Conservation (phyloP, 1,140 invertebrate species). For the Centruroides vittatus region DNA sequence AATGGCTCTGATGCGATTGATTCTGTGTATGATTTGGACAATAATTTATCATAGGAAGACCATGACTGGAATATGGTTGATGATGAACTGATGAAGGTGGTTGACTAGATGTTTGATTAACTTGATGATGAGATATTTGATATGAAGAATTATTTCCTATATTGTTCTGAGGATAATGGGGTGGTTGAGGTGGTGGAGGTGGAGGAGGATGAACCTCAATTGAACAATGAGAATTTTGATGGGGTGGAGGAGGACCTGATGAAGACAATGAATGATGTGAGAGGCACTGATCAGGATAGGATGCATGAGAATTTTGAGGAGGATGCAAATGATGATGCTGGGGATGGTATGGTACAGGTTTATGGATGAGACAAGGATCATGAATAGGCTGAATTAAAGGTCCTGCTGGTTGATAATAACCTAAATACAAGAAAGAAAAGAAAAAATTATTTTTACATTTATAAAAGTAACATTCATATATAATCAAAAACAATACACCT, state of each 20-base stretch:
- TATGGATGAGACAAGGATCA: conserved; percentile 16
- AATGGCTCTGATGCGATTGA: no score
- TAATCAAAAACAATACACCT: no score
- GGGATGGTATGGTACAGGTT: conserved; percentile 19
- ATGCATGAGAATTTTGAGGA: conserved; percentile 2
- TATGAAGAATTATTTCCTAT: neutral
- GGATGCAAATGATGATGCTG: conserved; percentile 6
- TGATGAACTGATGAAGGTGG: no score
- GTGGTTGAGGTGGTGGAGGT: neutral
- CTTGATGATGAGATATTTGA: no score
- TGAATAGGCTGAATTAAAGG: conserved; percentile 19
- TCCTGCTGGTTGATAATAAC: conserved; percentile 21
- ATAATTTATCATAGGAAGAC: no score
- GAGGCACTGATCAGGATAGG: neutral
- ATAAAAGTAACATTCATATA: no score
- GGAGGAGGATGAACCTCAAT: neutral
- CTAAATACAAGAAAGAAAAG: conserved; percentile 5
- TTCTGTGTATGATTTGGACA: no score
- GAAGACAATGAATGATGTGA: neutral
- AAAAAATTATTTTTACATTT: no score
- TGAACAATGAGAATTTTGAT: neutral
- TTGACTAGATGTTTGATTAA: no score
- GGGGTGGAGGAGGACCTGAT: neutral
- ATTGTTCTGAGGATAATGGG: conserved; percentile 2
- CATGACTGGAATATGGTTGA: no score